Conservation (phyloP, 2,113 vertebrate species). For the Aramus guarauna region DNA sequence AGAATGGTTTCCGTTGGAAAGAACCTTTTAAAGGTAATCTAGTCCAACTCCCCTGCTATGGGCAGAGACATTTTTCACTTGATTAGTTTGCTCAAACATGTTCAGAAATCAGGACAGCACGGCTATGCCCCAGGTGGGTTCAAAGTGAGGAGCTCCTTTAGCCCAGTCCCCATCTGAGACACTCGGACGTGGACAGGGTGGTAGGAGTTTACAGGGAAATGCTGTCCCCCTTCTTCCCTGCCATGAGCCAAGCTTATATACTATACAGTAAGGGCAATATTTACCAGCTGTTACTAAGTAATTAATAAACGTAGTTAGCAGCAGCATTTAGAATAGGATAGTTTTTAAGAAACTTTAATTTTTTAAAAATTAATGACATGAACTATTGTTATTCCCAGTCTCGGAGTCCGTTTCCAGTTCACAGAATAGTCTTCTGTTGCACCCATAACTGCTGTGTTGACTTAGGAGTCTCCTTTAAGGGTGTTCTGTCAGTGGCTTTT, state of each 20-base stretch:
- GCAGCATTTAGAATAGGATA: neutral
- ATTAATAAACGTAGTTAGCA: neutral
- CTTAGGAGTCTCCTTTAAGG: neutral
- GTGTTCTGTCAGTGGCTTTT: neutral
- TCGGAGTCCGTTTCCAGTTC: neutral
- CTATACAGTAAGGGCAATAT: neutral
- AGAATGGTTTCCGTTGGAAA: neutral
- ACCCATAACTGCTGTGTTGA: neutral
- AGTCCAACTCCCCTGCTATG: neutral
- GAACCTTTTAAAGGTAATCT: neutral
- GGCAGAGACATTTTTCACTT: neutral
- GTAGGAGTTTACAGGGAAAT: neutral
- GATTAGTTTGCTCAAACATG: neutral
- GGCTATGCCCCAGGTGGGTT: neutral
- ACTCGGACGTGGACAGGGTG: neutral
- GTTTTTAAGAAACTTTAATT: neutral
- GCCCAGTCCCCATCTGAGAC: neutral
- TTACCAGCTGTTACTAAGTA: neutral
- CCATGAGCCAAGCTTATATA: neutral
- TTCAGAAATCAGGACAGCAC: neutral
- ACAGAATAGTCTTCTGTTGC: neutral
- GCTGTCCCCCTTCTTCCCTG: neutral
- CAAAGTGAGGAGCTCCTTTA: neutral
- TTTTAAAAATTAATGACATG: neutral
- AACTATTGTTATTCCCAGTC: neutral